Base-by-base conservation (phyloP, 2,797 vertebrate species). In the Synaphobranchus kaupii region DNA sequence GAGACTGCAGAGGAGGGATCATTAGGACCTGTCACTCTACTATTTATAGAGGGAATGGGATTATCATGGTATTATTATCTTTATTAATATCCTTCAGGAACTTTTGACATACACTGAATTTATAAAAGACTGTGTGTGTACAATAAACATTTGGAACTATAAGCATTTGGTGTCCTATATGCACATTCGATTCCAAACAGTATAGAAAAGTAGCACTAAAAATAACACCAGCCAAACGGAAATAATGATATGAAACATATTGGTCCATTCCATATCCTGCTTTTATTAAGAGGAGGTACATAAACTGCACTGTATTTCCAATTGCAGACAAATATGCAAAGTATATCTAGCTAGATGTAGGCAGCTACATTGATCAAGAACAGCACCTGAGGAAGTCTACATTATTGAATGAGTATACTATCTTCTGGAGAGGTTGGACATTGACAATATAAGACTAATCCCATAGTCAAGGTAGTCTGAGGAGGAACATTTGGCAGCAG, bases 21-120 rank as follows among this genome's bases (percentile, higher is more conserved):
- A 83, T 52, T 52, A 87, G 56, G 58, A 85, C 54, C 28, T 34
- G 58, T 44, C 84, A 84, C 28, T 84, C 56, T 31, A 44, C 56
- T 66, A 66, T 60, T 44, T 84, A 84, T n/a, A 84, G 56, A 84
- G 9, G 15, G 56, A 25, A 58, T 39, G 50, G 56, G 52, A 84
- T 56, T 84, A 56, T 31, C 20, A 83, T 44, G 50, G 25, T 25
- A 54, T 56, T 48, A 71, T 71, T 80, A 80, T 48, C 5, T 80
- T 47, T 47, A 47, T 48, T 80, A 39, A 47, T 47, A 47, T 80
- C 39, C 44, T 44, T 44, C 73, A 78, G 73, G 73, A 78, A 48
- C 20, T 48, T 25, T 80, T 47, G 31, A 8, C 63, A 68, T 4
- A 15, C 31, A 9, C 76, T 47, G 76, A 47, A 80, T 48, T 34